Conservation (phyloP, 2,797 vertebrate genomes). For the Hapalemur alaotrensis region DNA sequence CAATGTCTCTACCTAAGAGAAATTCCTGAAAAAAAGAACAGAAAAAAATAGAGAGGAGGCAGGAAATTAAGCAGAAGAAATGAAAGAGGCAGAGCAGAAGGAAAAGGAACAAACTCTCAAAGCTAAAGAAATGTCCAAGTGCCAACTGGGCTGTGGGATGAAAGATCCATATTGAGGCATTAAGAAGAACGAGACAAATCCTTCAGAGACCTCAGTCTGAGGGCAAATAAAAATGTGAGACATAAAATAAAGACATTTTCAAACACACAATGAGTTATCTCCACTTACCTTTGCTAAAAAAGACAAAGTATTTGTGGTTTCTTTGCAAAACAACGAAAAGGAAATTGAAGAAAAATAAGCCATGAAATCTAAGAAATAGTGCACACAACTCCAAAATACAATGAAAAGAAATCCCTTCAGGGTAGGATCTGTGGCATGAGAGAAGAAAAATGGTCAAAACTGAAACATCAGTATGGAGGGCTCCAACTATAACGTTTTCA, state of each 20-base stretch:
- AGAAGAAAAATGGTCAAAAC: not conserved
- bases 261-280: not conserved
- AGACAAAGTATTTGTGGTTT: not conserved
- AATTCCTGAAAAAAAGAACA: not conserved
- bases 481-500: not conserved
- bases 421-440: not conserved
- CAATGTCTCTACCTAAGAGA: not conserved
- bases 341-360: not conserved
- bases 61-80: not conserved
- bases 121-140: not conserved
- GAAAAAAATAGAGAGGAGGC: not conserved
- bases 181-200: not conserved
- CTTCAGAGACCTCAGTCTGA: not conserved
- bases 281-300: not conserved
- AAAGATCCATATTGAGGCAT: not conserved
- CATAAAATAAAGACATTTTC: not conserved
- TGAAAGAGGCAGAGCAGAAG: not conserved
- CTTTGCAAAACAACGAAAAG: not conserved
- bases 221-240: not conserved
- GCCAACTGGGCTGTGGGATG: not conserved
- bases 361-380: not conserved
- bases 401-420: not conserved
- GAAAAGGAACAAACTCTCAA: not conserved
- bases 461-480: not conserved
- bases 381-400: not conserved